Base-by-base conservation (phyloP, 2,888 invertebrate species). In the Coelopa pilipes region DNA sequence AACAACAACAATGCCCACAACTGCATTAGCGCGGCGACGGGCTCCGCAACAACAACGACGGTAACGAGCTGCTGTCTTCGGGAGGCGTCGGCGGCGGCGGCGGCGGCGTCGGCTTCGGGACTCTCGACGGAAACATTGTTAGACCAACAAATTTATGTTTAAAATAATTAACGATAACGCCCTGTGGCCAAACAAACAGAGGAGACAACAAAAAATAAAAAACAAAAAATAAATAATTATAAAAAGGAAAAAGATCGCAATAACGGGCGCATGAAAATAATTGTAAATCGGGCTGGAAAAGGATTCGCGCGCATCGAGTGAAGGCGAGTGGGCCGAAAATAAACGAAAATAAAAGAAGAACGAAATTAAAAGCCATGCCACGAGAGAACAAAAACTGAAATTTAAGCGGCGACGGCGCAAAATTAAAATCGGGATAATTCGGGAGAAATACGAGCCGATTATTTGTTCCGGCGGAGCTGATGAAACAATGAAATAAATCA, bases 121-220 rank as follows among this genome's bases (percentile, higher is more conserved):
- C 45, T 70, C 63, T 82, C 49, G 74, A 79, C 82, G 78, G 81
- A 79, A 73, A 81, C 79, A 83, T 82, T 82, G 83, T 82, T 82
- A 82, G 76, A 83, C 82, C 82, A 82, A 82, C 82, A 82, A 82
- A 82, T 82, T 82, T 82, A 78, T 81, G 77, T 77, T 78, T 62
- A 75, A 80, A 82, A 60, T 47, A 68, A 34, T 55, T 15, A 65
- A 55, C 19, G 21, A 12, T 24, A 53, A 24, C n/a, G 53, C n/a
- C n/a, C 2, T 53, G 53, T 15, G n/a, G n/a, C 53, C n/a, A 53
- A 53, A 49, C 49, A 49, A 66, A 66, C 15, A 45, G 19, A 53
- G 17, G 11, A 49, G 1, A 45, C 55, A 45, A 57, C n/a, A 24
- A 69, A 34, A 9, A 69, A 57, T 50, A 1, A 67, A 49, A 21